Percentiles rank a stretch among this genome's conserved stretches.
These are phyloP conservation scores for Lathamus discolor DNA, from an alignment of 2,113 vertebrate species.

Conservation along the genomic window DNA sequence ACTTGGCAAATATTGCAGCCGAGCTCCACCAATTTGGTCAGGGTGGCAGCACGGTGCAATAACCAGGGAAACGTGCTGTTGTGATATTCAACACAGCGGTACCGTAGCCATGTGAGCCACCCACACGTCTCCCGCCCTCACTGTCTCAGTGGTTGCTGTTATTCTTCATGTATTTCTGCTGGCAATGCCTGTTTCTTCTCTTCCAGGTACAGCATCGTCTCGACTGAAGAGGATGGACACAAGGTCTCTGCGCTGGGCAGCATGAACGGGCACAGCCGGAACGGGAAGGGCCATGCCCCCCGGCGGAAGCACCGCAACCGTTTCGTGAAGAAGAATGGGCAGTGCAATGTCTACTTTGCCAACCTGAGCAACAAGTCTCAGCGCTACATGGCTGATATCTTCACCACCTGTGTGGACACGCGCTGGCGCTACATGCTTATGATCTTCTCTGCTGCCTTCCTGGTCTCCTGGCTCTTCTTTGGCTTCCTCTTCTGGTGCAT, in stretches of 20 bases:
- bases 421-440: constrained; percentile 95
- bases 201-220: constrained; percentile 85
- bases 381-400: constrained; percentile 95
- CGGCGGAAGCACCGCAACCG: constrained; percentile 87
- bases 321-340: constrained; percentile 98
- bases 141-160: neutral
- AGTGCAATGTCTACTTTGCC: constrained; percentile 93
- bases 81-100: neutral
- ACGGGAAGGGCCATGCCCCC: constrained; percentile 79
- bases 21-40: neutral
- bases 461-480: constrained; percentile 94
- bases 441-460: constrained; percentile 88
- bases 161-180: neutral
- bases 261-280: constrained; percentile 78
- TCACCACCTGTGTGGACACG: constrained; percentile 96
- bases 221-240: constrained; percentile 84
- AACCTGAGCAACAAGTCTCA: constrained; percentile 94
- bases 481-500: constrained; percentile 92
- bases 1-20: neutral
- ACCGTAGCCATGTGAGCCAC: neutral
- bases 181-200: neutral
- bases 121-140: neutral
- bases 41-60: neutral
- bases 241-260: constrained; percentile 78
- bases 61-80: neutral